Evolutionary conservation across 1,140 invertebrate species (phyloP), one percentile per base, ranked within the genome.

Genomic region (Pogonus chalceus): DNA sequence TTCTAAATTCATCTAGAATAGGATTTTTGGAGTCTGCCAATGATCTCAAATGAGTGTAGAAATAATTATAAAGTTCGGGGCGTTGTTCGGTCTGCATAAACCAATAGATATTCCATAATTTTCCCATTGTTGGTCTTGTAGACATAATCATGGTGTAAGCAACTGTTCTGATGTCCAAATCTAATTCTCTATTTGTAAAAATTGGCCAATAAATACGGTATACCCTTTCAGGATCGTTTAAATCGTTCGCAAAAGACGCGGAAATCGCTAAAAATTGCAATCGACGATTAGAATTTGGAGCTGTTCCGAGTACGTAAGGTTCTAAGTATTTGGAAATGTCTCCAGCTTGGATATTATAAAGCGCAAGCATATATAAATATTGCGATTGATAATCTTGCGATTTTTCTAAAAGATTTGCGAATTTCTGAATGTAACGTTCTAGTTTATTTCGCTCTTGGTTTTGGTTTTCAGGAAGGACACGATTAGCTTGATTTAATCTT

Each of bases 191-290:
- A 26, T 75, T 60, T 1, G 60, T 55, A 23, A 75, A 58, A 16
- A 74, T 60, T 3, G 72, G 72, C 74, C 72, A 74, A 18, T 70
- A 65, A 12, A 72, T 49, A 20, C 69, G 59, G 22, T 67, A 63
- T 0, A 63, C 52, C 3, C 55, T 55, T 21, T 68, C 56, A 20
- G 58, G 51, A 54, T 69, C 55, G 4, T 62, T 31, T 31, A 31
- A 4, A 14, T 4, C 14, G 4, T 14, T 14, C 4, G 26, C 26
- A 4, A 31, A 31, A 7, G 26, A 31, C 4, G 26, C 26, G 14
- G 14, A 31, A 4, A 31, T 31, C 4, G 26, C 26, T 7, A 31
- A 14, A 14, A 31, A 31, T 7, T 14, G 26, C 26, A 31, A 31
- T 7, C 14, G 26, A 14, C 26, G 26, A 31, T 31, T 31, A 31